Evolutionary conservation across 1,140 invertebrate genomes (phyloP), one percentile per base, ranked within the genome.

Genomic region (Brachionus plicatilis): DNA sequence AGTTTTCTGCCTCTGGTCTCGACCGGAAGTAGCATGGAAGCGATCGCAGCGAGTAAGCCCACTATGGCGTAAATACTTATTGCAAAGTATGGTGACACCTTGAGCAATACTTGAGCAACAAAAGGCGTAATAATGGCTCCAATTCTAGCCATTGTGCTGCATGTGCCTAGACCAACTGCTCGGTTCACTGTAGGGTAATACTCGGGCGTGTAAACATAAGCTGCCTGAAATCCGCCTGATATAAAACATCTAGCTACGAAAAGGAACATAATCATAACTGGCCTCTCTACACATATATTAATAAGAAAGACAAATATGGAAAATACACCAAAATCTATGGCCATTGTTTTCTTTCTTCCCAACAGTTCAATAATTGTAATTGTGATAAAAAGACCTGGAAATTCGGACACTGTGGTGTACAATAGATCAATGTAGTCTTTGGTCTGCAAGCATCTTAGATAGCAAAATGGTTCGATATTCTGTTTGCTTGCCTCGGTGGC

Each of bases 151-250:
- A 97, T 95, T 2, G 93, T 94, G 87, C 94, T 95, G 88, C 95
- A 96, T 2, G 94, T 93, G 3, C 95, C 95, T 0, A 97, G 93
- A 0, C 95, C 95, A 47, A 95, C 93, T 41, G 94, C 94, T 85
- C 95, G 89, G 85, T 96, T 91, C 60, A 94, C 94, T 3, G 95
- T 96, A 0, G 96, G 95, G 89, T 97, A 97, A 17, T 93, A 92
- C 92, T 97, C 95, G 27, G 95, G 95, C 14, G 96, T 97, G 87
- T 98, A 97, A 14, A 97, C 95, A 88, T 98, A 97, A 0, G 95
- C 94, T 14, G 95, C 95, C 92, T 96, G 95, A 88, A 98, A 97
- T 4, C 96, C 93, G 1, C 95, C 95, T 37, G 95, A 95, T 85
- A 97, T 96, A 80, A 97, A 94, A 5, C 94, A 95, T 87, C 96